A percentile compares a stretch with the other conserved stretches of the same genome.
These are phyloP conservation scores for Pelodytes ibericus DNA, from an alignment of 2,797 vertebrate species.

Conservation along the genomic window DNA sequence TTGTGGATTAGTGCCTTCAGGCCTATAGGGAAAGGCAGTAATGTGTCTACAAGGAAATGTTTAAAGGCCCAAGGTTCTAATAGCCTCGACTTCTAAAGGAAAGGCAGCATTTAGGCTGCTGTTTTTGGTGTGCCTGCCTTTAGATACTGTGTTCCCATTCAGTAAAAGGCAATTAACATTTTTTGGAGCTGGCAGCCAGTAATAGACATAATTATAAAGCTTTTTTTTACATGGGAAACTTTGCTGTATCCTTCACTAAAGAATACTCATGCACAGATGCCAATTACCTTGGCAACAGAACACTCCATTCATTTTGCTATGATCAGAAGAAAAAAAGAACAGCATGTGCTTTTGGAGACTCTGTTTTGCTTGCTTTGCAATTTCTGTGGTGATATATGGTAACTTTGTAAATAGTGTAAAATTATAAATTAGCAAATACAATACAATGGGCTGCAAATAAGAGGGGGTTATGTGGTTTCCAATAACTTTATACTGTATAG, in stretches of 20 bases:
- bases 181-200: slow-evolving; percentile 61
- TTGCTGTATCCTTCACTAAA: slow-evolving; percentile 61
- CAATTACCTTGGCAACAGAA: slow-evolving; percentile 71
- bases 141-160: not conserved
- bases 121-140: not conserved
- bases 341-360: slow-evolving; percentile 65
- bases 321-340: slow-evolving; percentile 58
- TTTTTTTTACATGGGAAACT: slow-evolving; percentile 70
- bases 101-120: too few relatives aligned
- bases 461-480: not conserved
- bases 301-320: slow-evolving; percentile 58
- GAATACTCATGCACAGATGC: slow-evolving; percentile 64
- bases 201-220: slow-evolving; percentile 66
- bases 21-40: too few relatives aligned
- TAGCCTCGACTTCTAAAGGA: too few relatives aligned
- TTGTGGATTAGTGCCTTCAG: too few relatives aligned
- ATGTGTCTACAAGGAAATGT: too few relatives aligned
- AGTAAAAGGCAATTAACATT: slow-evolving; percentile 64
- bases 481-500: not conserved
- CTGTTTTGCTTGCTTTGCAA: slow-evolving; percentile 61
- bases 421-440: not conserved
- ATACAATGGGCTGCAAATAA: not conserved
- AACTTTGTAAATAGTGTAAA: slow-evolving; percentile 44
- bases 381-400: slow-evolving; percentile 35
- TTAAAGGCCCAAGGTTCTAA: too few relatives aligned